phyloP scores from a whole-genome alignment of 2,797 vertebrate species.

The Hybognathus amarus region DNA sequence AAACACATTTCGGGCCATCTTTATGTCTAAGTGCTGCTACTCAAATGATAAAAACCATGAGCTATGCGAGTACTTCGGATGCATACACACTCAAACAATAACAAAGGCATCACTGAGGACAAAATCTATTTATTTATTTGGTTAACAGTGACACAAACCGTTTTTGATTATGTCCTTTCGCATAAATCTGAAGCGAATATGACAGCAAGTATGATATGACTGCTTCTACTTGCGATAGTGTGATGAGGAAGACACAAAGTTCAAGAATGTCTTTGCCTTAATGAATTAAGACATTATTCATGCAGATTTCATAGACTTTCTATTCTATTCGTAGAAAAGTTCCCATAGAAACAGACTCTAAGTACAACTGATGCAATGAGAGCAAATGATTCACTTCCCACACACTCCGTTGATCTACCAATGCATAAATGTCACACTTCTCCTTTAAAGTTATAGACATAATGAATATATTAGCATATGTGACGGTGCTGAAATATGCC shows the following conservation, averaged over 20 bases:
- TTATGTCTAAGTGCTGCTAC: neutral
- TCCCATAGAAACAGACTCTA: neutral
- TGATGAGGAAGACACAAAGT: constrained; percentile 9
- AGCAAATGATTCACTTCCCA: neutral
- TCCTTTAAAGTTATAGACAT: neutral
- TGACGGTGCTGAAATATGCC: neutral
- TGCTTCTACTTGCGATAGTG: neutral
- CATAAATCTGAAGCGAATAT: neutral
- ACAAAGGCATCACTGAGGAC: constrained; percentile 18
- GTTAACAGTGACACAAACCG: neutral
- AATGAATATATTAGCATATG: constrained; percentile 12
- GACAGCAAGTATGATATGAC: neutral
- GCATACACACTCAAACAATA: neutral
- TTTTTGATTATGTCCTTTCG: neutral
- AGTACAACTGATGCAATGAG: neutral
- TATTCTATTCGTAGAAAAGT: neutral
- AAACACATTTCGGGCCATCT: neutral
- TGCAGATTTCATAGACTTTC: neutral
- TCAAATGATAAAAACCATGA: constrained; percentile 12
- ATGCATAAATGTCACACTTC: constrained; percentile 7
- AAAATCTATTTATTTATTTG: constrained; percentile 46
- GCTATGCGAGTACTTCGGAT: neutral
- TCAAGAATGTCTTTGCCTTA: neutral
- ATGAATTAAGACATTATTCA: constrained; percentile 14
- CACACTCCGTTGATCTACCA: neutral